These are phyloP conservation scores for Ostrea denselamellosa DNA, from an alignment of 1,140 invertebrate genomes.

Conservation along the genomic window DNA sequence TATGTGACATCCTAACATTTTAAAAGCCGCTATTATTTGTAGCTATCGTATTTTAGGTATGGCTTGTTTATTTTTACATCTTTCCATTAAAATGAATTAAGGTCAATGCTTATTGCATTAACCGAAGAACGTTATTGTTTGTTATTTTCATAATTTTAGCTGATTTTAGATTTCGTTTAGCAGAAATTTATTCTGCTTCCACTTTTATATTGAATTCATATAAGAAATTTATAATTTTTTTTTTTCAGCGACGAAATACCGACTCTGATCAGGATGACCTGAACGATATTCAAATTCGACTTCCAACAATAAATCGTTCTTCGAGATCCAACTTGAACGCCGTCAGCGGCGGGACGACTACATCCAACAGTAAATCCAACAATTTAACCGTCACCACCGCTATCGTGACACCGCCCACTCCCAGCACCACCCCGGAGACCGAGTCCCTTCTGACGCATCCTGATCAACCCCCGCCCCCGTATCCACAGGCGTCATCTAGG, in stretches of 20 bases:
- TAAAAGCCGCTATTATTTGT: background rate
- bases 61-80: background rate
- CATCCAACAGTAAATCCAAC: conserved; percentile 65
- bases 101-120: too few species aligned
- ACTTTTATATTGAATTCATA: too few species aligned
- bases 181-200: too few species aligned
- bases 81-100: background rate
- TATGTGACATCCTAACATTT: background rate
- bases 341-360: conserved; percentile 62
- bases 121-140: too few species aligned
- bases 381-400: conserved; percentile 74
- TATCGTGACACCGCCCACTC: conserved; percentile 70
- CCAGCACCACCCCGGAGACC: conserved; percentile 74
- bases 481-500: conserved; percentile 56
- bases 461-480: conserved; percentile 62
- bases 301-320: conserved; percentile 73
- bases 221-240: background rate
- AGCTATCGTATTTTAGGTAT: background rate
- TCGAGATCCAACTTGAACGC: conserved; percentile 76
- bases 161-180: too few species aligned
- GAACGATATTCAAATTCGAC: conserved; percentile 80
- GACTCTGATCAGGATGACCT: conserved; percentile 79
- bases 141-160: too few species aligned
- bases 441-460: conserved; percentile 68
- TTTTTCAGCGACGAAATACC: conserved; percentile 63